Base-by-base conservation (phyloP, 2,888 invertebrate genomes). In the Leptodirus hochenwartii region DNA sequence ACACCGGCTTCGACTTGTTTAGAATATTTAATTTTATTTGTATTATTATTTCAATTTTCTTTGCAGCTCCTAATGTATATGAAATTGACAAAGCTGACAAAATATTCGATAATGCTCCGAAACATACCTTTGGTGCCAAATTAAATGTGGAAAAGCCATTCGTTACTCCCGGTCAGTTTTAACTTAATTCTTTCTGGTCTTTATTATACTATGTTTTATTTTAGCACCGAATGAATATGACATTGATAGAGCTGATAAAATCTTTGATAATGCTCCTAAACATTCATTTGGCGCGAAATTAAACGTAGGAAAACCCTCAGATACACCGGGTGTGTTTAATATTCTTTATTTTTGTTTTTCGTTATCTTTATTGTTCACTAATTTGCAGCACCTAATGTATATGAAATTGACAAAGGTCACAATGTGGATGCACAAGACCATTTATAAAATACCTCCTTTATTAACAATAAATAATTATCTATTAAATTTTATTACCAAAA, bases 31-130 rank as follows among this genome's bases (percentile, higher is more conserved):
- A n/a, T n/a, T n/a, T n/a, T n/a, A n/a, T n/a, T n/a, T n/a, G n/a
- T n/a, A n/a, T n/a, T n/a, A n/a, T n/a, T n/a, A n/a, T n/a, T n/a
- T n/a, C n/a, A n/a, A n/a, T n/a, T n/a, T n/a, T n/a, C n/a, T 25
- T 39, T 33, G 78, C 81, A 5, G 80, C 81, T 9, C 84, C 85
- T 2, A 81, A 82, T 16, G 76, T 78, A 51, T 85, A 82, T 50
- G 68, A 76, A 47, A 70, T 79, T 4, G 68, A 69, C 44, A 71
- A 69, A 38, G 65, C 73, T 40, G 69, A 66, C 40, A 32, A 30
- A 22, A 27, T 39, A 25, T 58, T 59, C 27, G 64, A 66, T 41
- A 62, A 60, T 38, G 64, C 71, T 29, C 62, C 69, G 36, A 74
- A 64, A 43, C 77, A 67, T 46, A 70, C 73, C 8, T 69, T 81